Percentiles rank a stretch among this genome's conserved stretches.
Evolutionary conservation across 2,113 vertebrate genomes (phyloP).

Genomic region (Tringa solitaria): DNA sequence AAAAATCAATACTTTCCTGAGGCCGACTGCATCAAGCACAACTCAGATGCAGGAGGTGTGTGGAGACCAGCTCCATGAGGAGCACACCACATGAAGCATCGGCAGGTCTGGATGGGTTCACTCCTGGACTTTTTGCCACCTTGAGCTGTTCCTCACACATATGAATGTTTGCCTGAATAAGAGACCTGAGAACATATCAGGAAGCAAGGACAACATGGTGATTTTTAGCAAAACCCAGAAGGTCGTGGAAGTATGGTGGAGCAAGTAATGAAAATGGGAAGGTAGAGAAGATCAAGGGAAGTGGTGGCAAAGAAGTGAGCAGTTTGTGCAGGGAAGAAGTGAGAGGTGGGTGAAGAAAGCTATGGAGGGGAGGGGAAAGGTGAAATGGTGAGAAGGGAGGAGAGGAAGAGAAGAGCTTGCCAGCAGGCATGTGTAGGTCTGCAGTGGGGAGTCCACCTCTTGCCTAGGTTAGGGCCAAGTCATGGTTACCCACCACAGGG

Average conservation of each 20-base stretch:
- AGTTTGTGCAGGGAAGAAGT: background rate
- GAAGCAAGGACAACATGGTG: background rate
- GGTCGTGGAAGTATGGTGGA: background rate
- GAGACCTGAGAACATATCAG: background rate
- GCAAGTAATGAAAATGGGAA: background rate
- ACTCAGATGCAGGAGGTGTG: background rate
- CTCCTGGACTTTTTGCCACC: background rate
- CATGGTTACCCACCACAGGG: accelerated
- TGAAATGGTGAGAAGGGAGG: background rate
- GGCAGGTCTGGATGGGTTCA: background rate
- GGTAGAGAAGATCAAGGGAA: background rate
- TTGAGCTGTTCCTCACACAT: background rate
- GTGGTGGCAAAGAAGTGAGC: background rate
- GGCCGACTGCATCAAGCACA: accelerated
- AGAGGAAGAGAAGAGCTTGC: background rate
- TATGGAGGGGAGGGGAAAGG: background rate
- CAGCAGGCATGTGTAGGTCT: background rate
- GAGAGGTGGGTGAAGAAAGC: background rate
- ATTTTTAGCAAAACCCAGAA: background rate
- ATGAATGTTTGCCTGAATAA: background rate
- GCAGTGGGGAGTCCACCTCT: background rate
- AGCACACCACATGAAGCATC: background rate
- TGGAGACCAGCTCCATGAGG: background rate
- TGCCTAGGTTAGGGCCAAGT: background rate
- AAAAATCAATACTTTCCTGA: background rate